These are phyloP conservation scores for Fregata magnificens DNA, from an alignment of 2,113 vertebrate species.

Conservation along the genomic window DNA sequence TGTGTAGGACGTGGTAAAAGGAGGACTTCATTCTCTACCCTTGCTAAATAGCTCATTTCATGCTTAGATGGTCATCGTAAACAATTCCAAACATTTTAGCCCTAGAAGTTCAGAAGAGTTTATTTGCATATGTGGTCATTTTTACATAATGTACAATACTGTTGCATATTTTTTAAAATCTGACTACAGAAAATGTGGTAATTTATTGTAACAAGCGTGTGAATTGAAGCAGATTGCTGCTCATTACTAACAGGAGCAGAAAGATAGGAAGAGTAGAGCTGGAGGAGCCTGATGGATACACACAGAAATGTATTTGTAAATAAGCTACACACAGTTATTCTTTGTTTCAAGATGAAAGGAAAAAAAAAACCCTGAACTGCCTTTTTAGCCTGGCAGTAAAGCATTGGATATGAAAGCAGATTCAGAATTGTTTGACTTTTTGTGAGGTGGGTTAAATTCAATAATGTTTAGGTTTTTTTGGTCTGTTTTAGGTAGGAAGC, in stretches of 20 bases:
- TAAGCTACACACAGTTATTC: background rate
- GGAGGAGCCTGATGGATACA: background rate
- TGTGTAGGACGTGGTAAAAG: background rate
- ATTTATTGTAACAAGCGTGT: background rate
- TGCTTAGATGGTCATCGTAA: background rate
- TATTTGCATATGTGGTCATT: background rate
- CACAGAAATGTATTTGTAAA: background rate
- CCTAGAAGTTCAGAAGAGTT: background rate
- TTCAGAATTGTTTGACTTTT: background rate
- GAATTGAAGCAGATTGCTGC: background rate
- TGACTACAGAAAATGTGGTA: background rate
- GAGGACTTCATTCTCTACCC: background rate
- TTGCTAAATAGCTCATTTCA: background rate
- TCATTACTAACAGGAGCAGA: background rate
- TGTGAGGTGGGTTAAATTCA: background rate
- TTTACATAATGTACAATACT: background rate
- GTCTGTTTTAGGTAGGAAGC: background rate
- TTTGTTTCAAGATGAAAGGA: background rate
- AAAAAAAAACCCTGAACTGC: background rate
- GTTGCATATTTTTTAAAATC: background rate
- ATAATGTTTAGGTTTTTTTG: background rate
- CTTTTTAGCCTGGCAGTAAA: slow-evolving; percentile 1
- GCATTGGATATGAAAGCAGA: slow-evolving; percentile 1
- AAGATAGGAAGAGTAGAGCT: background rate
- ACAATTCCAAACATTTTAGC: background rate